phyloP scores from a whole-genome alignment of 2,113 vertebrate species.

The Xerus inauris region DNA sequence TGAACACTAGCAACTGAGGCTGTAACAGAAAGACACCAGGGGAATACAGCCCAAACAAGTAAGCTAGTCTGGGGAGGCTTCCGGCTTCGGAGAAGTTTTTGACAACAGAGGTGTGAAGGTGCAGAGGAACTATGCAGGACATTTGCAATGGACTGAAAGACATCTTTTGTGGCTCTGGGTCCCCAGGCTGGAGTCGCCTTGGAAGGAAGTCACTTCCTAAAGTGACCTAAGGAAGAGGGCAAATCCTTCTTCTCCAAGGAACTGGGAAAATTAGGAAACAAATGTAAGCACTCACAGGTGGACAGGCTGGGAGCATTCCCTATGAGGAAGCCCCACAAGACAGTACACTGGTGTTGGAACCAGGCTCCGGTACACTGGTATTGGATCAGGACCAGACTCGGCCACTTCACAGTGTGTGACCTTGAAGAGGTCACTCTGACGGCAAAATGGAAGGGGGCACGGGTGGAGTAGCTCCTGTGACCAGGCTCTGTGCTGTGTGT shows the following conservation, averaged over 20 bases:
- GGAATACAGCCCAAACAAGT: neutral
- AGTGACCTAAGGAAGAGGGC: neutral
- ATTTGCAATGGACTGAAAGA: neutral
- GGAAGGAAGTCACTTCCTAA: neutral
- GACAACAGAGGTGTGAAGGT: neutral
- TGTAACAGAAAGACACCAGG: neutral
- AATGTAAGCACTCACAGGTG: neutral
- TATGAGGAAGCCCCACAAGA: neutral
- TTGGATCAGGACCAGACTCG: neutral
- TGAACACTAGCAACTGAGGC: neutral
- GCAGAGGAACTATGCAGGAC: neutral
- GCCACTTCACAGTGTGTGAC: neutral
- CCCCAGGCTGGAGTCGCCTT: neutral
- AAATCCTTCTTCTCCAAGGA: neutral
- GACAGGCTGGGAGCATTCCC: neutral
- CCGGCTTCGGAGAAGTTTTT: neutral
- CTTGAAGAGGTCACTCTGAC: neutral
- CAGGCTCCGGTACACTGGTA: too few relatives aligned
- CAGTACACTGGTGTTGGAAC: too few relatives aligned
- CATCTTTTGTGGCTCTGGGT: neutral
- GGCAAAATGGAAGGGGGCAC: neutral
- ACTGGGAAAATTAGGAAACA: neutral
- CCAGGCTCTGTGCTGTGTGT: neutral
- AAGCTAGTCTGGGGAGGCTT: neutral
- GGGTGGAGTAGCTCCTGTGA: neutral